Conservation (phyloP, 1,140 invertebrate genomes). For the Bombus waltoni region DNA sequence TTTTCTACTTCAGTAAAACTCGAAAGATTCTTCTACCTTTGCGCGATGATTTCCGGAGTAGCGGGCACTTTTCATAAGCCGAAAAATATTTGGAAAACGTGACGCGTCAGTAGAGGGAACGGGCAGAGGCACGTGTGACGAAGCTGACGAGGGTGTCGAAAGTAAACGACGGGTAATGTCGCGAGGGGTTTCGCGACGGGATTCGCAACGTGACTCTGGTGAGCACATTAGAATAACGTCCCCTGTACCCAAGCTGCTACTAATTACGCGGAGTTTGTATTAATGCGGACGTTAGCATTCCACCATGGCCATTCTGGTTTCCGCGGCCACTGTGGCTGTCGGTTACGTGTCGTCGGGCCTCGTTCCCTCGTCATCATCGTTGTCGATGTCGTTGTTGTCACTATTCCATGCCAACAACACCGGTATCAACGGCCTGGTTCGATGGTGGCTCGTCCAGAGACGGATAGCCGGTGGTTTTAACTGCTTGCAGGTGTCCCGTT, state of each 20-base stretch:
- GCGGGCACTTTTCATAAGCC: background rate
- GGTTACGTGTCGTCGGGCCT: constrained; percentile 47
- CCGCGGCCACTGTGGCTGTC: constrained; percentile 19
- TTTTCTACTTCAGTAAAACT: too few relatives aligned
- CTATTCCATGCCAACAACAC: constrained; percentile 14
- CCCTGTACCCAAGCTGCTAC: constrained; percentile 53
- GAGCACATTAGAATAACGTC: constrained; percentile 63
- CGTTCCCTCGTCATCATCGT: background rate
- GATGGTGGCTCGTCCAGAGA: constrained; percentile 4
- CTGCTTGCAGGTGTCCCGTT: constrained; percentile 45
- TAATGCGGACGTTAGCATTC: constrained; percentile 76
- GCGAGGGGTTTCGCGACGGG: too few relatives aligned
- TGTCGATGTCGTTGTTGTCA: constrained; percentile 43
- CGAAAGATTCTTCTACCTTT: too few relatives aligned
- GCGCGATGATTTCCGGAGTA: background rate
- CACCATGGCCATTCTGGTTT: constrained; percentile 55
- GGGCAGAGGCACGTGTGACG: background rate
- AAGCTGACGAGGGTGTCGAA: constrained; percentile 35
- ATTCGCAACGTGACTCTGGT: constrained; percentile 29
- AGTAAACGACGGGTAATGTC: constrained; percentile 28
- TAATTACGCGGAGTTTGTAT: constrained; percentile 75
- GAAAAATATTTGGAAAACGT: background rate
- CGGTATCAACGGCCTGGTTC: background rate
- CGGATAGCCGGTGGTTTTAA: constrained; percentile 64
- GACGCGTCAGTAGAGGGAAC: too few relatives aligned